phyloP scores from a whole-genome alignment of 2,888 invertebrate genomes.

The Pyrrhia umbra region DNA sequence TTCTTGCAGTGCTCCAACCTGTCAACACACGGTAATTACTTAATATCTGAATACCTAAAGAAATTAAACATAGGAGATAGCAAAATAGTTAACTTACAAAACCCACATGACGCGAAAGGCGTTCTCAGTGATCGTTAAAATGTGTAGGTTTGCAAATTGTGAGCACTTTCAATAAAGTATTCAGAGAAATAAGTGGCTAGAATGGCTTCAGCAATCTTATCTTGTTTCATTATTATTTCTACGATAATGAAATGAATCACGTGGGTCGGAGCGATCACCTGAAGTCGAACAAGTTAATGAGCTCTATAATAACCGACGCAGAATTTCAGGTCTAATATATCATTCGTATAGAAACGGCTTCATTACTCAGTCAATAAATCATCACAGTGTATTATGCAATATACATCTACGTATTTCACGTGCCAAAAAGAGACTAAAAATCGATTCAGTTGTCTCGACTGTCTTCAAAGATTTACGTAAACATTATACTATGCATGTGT shows the following conservation, averaged over 20 bases:
- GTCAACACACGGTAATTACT: constrained; percentile 62
- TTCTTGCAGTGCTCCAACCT: constrained; percentile 92
- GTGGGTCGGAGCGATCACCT: constrained; percentile 34
- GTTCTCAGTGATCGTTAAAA: constrained; percentile 19
- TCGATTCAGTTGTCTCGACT: constrained; percentile 35
- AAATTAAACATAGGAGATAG: constrained; percentile 1
- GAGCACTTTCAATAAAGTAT: constrained; percentile 16
- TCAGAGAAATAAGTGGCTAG: constrained; percentile 38
- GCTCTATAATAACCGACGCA: constrained; percentile 36
- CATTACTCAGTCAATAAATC: constrained; percentile 53
- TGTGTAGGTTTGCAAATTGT: constrained; percentile 27
- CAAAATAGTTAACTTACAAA: constrained; percentile 29
- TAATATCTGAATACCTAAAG: neutral
- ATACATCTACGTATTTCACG: constrained; percentile 27
- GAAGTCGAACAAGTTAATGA: constrained; percentile 43
- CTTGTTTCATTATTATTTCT: constrained; percentile 42
- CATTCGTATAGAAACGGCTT: constrained; percentile 46
- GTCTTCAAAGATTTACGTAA: constrained; percentile 37
- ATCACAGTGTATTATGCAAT: constrained; percentile 37
- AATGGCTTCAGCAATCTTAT: constrained; percentile 41
- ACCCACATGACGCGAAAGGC: constrained; percentile 32
- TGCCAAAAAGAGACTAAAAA: constrained; percentile 41
- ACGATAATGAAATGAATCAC: constrained; percentile 45
- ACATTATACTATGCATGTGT: constrained; percentile 25
- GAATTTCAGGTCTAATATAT: constrained; percentile 47